A percentile compares a stretch with the other conserved stretches of the same genome.
These are phyloP conservation scores for Aleiodes leptofemur DNA, from an alignment of 2,888 invertebrate genomes.

Conservation along the genomic window DNA sequence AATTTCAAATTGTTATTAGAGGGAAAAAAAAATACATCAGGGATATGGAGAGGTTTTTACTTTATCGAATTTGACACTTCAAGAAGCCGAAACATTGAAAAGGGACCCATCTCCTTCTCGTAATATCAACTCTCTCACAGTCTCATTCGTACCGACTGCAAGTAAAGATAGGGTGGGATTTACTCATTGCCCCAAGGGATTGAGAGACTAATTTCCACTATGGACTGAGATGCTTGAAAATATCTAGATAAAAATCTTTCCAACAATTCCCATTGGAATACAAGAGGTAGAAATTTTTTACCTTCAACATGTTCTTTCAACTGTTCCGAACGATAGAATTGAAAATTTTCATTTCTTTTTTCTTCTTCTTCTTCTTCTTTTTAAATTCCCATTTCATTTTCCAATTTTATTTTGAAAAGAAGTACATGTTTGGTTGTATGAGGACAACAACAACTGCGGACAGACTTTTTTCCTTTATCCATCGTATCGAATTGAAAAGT, in stretches of 20 bases:
- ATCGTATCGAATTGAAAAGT: constrained; percentile 62
- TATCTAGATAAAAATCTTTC: constrained; percentile 52
- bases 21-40: constrained; percentile 5
- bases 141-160: constrained; percentile 34
- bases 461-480: neutral
- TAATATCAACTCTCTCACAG: constrained; percentile 55
- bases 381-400: constrained; percentile 18
- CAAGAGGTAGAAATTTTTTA: neutral
- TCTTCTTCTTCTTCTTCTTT: neutral
- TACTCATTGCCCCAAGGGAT: constrained; percentile 51
- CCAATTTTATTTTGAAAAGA: neutral
- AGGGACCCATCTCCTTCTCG: constrained; percentile 58
- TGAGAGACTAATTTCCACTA: constrained; percentile 48
- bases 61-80: constrained; percentile 75
- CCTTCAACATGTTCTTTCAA: neutral
- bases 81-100: constrained; percentile 75
- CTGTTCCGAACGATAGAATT: neutral
- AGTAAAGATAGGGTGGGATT: constrained; percentile 49
- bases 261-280: constrained; percentile 53
- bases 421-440: neutral
- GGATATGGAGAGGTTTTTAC: constrained; percentile 48
- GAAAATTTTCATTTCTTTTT: constrained; percentile 3
- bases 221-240: constrained; percentile 39
- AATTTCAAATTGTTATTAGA: constrained; percentile 22
- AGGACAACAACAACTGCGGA: neutral